Base-by-base conservation (phyloP, 2,888 invertebrate genomes). In the Busseola fusca region DNA sequence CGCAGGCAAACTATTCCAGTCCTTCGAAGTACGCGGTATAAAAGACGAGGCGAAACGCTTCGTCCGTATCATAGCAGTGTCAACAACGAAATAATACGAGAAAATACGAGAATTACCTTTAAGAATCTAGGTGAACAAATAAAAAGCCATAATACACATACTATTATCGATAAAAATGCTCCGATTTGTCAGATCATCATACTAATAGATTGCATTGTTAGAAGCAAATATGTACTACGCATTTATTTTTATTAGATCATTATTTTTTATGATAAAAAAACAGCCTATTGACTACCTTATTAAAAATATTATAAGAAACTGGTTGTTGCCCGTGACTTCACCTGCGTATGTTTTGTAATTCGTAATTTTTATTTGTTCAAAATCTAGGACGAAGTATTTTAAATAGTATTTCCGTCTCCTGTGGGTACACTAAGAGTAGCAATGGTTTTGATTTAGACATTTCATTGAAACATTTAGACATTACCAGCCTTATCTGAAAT, bases 181-280 rank as follows among this genome's bases (percentile, higher is more conserved):
- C 74, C 42, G 70, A 63, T 63, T 75, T 63, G 57, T 40, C 5
- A 45, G 21, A 62, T 57, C 14, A 57, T 27, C 7, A 25, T 50
- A n/a, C 10, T 25, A 50, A 25, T 16, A 42, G 1, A 37, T 37
- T 7, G 1, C n/a, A 21, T 18, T 56, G 45, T 76, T 56, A 40
- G 40, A 74, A 50, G 52, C 21, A 42, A 74, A 40, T 40, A 40
- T 12, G 25, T n/a, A n/a, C n/a, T n/a, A 18, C 45, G 12, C 30
- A 59, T 76, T 45, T 50, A 50, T 69, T 67, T 48, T 48, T 69
- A 59, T 37, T 14, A n/a, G 6, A 68, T 16, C 60, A 70, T 62
- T 71, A 77, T 66, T 21, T 21, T 3, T 58, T 58, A 30, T 57
- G 7, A n/a, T 64, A 42, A 18, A 12, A n/a, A 42, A n/a, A 56